A percentile compares a stretch with the other conserved stretches of the same genome.
Conservation (phyloP, 2,888 invertebrate genomes). For the Tigriopus californicus region DNA sequence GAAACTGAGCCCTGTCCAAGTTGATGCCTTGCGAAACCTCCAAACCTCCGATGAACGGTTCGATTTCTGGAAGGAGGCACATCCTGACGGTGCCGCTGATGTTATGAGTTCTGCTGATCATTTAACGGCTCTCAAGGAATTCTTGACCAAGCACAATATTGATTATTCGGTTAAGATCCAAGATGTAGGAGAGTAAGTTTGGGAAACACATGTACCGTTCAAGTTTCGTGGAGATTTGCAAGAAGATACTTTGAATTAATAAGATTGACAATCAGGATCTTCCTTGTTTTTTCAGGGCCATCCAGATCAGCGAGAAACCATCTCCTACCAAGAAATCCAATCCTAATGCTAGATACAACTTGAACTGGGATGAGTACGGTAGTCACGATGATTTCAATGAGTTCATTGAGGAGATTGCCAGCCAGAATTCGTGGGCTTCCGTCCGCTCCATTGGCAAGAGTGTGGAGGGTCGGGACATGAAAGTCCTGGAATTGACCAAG, state of each 20-base stretch:
- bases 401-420: constrained; percentile 16
- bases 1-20: neutral
- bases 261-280: too few species aligned
- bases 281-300: neutral
- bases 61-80: constrained; percentile 9
- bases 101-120: constrained; percentile 17
- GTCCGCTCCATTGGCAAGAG: constrained; percentile 23
- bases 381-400: constrained; percentile 4
- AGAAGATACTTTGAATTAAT: too few species aligned
- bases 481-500: constrained; percentile 27
- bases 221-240: too few species aligned
- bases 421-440: constrained; percentile 17
- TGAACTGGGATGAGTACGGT: constrained; percentile 12
- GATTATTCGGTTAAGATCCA: constrained; percentile 15
- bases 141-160: constrained; percentile 12
- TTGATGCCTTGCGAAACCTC: neutral
- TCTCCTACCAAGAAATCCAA: too few species aligned
- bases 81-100: constrained; percentile 6
- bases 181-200: constrained; percentile 15
- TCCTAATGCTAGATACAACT: neutral
- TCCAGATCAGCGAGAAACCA: too few species aligned
- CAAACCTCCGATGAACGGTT: neutral
- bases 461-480: constrained; percentile 23
- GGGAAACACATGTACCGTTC: neutral
- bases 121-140: constrained; percentile 2